These are phyloP conservation scores for Scaptomyza hsui DNA, from an alignment of 1,140 invertebrate species.

Conservation along the genomic window DNA sequence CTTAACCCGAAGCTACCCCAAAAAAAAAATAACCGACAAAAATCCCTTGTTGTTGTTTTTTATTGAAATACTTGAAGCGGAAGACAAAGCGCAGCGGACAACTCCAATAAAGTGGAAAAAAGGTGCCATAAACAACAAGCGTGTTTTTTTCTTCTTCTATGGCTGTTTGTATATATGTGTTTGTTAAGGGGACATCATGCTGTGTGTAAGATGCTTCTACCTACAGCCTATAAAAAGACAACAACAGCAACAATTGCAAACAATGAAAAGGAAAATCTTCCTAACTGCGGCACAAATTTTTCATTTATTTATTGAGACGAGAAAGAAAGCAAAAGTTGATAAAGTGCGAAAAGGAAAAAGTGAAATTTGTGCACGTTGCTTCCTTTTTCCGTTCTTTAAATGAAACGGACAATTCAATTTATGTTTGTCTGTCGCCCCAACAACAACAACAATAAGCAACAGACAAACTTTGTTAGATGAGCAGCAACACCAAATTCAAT, in stretches of 20 bases:
- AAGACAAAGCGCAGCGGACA: conserved; percentile 49
- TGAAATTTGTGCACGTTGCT: conserved; percentile 64
- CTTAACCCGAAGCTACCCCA: conserved; percentile 23
- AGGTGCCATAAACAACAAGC: conserved; percentile 78
- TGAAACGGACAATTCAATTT: conserved; percentile 81
- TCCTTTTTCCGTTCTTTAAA: conserved; percentile 68
- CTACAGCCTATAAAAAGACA: conserved; percentile 35
- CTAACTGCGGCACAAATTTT: conserved; percentile 74
- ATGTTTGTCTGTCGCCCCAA: conserved; percentile 44
- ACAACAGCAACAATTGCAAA: conserved; percentile 71
- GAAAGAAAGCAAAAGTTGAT: conserved; percentile 39
- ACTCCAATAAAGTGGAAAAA: conserved; percentile 78
- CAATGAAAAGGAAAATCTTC: conserved; percentile 71
- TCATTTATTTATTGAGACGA: conserved; percentile 80
- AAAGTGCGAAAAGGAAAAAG: conserved; percentile 32
- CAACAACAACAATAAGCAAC: conserved; percentile 33
- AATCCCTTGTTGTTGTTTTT: conserved; percentile 33
- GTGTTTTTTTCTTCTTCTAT: conserved; percentile 36
- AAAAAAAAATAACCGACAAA: conserved; percentile 6
- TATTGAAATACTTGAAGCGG: conserved; percentile 77
- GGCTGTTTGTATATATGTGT: conserved; percentile 31
- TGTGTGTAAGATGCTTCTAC: conserved; percentile 51
- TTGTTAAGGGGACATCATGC: conserved; percentile 50
- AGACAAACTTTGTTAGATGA: conserved; percentile 72
- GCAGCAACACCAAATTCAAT: conserved; percentile 15